Evolutionary conservation across 1,140 invertebrate species (phyloP), one percentile per base, ranked within the genome.

Genomic region (Coelopa frigida): DNA sequence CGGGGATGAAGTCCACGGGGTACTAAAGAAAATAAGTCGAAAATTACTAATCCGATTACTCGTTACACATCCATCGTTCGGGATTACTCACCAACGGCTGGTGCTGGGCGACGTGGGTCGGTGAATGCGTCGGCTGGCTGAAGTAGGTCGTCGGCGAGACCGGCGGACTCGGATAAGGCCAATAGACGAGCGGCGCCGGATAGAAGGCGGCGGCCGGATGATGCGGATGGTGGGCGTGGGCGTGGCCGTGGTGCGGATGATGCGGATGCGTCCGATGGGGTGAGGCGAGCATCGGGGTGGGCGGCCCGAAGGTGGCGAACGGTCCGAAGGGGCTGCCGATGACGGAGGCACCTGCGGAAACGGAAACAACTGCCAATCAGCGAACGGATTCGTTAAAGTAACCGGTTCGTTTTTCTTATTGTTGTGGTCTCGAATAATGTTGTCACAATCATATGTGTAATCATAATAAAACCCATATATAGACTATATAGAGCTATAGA

Each of bases 91-190:
- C 74, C 72, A 77, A 63, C 46, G 71, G 65, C 53, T 73, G 72
- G 17, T 72, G 70, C 49, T 72, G 68, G 69, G n/a, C n/a, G 23
- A 50, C 40, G 29, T 64, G 70, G 20, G 73, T 71, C 41, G 66
- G 63, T 37, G 66, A 72, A 72, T 58, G 79, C 74, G 57, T 70
- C 74, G 51, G 77, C 51, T 73, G 75, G 45, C 76, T 78, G 64
- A 84, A 89, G 69, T 89, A 89, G 54, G 84, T 84, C 2, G 85
- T 90, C 7, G 89, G 89, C 26, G 89, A 92, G 2, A 94, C 87
- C 1, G 90, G 90, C 26, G 89, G 89, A 52, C 88, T 92, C 11
- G 90, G 89, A 72, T 94, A 94, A 0, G 85, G 84, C 89, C 89
- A 93, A 71, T 88, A 90, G 52, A 89, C 81, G 11, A 86, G 78